A percentile compares a stretch with the other conserved stretches of the same genome.
Conservation (phyloP, 2,888 invertebrate genomes). For the Drosophila trichaetosa region DNA sequence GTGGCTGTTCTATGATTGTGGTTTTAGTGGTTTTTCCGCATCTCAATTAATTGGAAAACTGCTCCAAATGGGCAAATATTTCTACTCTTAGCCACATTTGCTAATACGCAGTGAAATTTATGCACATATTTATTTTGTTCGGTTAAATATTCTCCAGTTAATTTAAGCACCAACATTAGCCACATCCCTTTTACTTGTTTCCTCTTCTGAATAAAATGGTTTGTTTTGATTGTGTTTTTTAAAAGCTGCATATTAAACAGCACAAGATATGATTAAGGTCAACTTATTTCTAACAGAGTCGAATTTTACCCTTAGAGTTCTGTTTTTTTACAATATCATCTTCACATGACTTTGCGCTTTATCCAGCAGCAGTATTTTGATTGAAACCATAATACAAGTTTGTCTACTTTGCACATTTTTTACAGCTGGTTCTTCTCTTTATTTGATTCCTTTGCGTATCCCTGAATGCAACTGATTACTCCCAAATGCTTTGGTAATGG, state of each 20-base stretch:
- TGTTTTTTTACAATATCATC: neutral
- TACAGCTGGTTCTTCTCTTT: neutral
- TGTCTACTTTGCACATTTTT: slow-evolving; percentile 24
- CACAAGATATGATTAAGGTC: neutral
- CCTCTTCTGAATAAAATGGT: neutral
- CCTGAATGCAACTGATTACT: slow-evolving; percentile 22
- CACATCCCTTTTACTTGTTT: neutral
- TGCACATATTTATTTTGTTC: neutral
- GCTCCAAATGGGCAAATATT: slow-evolving; percentile 12
- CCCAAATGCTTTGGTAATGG: slow-evolving; percentile 27
- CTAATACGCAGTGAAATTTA: neutral
- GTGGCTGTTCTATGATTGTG: neutral
- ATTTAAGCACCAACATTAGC: neutral
- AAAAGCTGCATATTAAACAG: neutral
- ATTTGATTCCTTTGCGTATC: slow-evolving; percentile 1
- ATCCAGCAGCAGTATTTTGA: slow-evolving; percentile 9
- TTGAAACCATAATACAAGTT: slow-evolving; percentile 17
- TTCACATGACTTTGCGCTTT: slow-evolving; percentile 22
- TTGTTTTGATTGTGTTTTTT: neutral
- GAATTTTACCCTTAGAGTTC: neutral
- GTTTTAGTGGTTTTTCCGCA: neutral
- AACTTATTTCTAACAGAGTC: neutral
- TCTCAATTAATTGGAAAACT: slow-evolving; percentile 46
- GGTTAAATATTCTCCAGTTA: neutral
- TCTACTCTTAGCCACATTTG: slow-evolving; percentile 3